Conservation (phyloP, 2,797 vertebrate genomes). For the Fistularia commersonii region DNA sequence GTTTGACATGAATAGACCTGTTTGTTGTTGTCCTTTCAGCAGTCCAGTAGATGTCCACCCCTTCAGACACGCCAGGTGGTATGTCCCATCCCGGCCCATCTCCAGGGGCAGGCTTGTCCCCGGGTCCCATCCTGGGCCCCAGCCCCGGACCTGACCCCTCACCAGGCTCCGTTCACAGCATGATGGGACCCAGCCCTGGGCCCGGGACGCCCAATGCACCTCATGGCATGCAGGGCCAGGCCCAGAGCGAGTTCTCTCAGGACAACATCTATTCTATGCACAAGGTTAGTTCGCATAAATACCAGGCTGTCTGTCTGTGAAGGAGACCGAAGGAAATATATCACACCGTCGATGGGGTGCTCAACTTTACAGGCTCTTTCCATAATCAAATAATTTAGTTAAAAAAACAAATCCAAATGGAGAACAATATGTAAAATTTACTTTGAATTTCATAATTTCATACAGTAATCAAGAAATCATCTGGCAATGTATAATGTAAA, state of each 20-base stretch:
- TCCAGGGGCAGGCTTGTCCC: constrained; percentile 91
- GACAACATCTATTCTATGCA: constrained; percentile 90
- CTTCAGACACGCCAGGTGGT: constrained; percentile 83
- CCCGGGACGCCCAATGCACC: constrained; percentile 89
- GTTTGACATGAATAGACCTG: not conserved
- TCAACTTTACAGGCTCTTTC: too few relatives aligned
- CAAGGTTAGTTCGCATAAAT: constrained; percentile 63
- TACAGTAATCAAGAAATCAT: too few relatives aligned
- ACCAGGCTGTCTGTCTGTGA: not conserved
- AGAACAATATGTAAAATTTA: too few relatives aligned
- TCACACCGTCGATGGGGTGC: too few relatives aligned
- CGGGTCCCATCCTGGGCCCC: constrained; percentile 92
- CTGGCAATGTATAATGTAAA: too few relatives aligned
- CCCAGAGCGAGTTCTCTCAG: constrained; percentile 85
- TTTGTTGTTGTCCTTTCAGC: constrained; percentile 27
- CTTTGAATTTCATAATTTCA: too few relatives aligned
- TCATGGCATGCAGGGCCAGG: constrained; percentile 84
- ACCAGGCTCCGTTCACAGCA: constrained; percentile 94
- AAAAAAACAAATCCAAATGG: too few relatives aligned
- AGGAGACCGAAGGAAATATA: too few relatives aligned
- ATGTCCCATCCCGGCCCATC: constrained; percentile 97
- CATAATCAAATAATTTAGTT: too few relatives aligned
- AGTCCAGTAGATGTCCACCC: constrained; percentile 86
- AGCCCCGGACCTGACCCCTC: constrained; percentile 96
- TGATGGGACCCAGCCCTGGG: constrained; percentile 92